Base-by-base conservation (phyloP, 2,797 vertebrate species). In the Cetoscarus ocellatus region DNA sequence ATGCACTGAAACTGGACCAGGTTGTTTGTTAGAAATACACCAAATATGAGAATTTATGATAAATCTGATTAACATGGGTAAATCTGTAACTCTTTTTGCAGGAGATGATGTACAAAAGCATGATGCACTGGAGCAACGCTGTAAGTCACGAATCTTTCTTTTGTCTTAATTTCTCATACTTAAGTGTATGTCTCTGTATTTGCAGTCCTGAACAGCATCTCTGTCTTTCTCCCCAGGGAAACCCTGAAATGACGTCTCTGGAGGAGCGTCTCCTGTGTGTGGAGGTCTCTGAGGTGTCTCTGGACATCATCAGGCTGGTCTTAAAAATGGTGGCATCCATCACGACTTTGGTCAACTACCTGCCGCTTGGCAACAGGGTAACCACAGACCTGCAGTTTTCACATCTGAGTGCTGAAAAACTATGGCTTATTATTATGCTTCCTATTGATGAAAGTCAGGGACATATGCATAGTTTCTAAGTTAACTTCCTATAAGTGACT, bases 321-420 rank as follows among this genome's bases (percentile, higher is more conserved):
- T 7, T 87, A 3, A 2, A 70, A 2, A 8, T 34, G 5, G 82
- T 88, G 53, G 50, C 53, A 0, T 55, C 65, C 10, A 13, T 82
- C 0, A 75, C 73, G 0, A 1, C 66, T 0, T 54, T 85, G 5
- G 51, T 82, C 42, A 54, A 57, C 73, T 87, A 84, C 54, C 74
- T 92, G 70, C 80, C 88, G 0, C 82, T 92, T 0, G 79, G 72
- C 65, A 91, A 91, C 82, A 76, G 88, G 88, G 91, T 92, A 1
- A 52, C 4, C 18, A 40, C 40, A 39, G 8, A 40, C 8, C 9
- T 40, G 39, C 9, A 40, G 7, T 10, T 10, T 1, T 39, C 38
- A 7, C 27, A 27, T 27, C 4, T 27, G 27, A 4, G 27, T 27
- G 2, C 4, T 27, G 2, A 27, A 27, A 27, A 27, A 27, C 27